These are phyloP conservation scores for Callimorpha dominula DNA, from an alignment of 2,888 invertebrate species.

Conservation along the genomic window DNA sequence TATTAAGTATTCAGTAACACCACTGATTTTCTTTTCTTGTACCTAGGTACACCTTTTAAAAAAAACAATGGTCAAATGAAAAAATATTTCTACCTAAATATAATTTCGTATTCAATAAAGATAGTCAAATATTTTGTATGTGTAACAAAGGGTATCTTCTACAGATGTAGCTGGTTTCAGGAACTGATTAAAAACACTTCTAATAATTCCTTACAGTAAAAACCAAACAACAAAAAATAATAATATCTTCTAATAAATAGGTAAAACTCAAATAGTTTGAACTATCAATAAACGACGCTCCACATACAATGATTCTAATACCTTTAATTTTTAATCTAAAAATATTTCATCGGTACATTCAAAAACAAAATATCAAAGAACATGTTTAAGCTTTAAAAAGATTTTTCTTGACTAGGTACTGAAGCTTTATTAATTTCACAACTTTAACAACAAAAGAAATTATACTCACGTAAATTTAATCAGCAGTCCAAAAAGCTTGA, in stretches of 20 bases:
- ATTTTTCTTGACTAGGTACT: background rate
- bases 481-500: conserved; percentile 62
- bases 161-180: background rate
- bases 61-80: background rate
- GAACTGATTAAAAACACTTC: background rate
- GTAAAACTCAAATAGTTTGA: background rate
- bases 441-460: conserved; percentile 64
- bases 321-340: background rate
- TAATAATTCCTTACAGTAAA: background rate
- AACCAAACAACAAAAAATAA: background rate
- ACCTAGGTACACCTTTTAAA: background rate
- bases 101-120: background rate
- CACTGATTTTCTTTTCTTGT: background rate
- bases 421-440: background rate
- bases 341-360: background rate
- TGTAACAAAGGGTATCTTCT: background rate
- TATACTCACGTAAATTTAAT: conserved; percentile 68
- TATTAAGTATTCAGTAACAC: background rate
- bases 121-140: background rate
- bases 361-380: background rate
- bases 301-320: background rate
- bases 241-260: background rate
- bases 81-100: background rate
- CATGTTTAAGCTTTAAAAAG: background rate
- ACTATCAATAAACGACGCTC: background rate